Percentiles rank a stretch among this genome's conserved stretches.
These are phyloP conservation scores for Pseudanteris insignis DNA, from an alignment of 2,888 invertebrate genomes.

Conservation along the genomic window DNA sequence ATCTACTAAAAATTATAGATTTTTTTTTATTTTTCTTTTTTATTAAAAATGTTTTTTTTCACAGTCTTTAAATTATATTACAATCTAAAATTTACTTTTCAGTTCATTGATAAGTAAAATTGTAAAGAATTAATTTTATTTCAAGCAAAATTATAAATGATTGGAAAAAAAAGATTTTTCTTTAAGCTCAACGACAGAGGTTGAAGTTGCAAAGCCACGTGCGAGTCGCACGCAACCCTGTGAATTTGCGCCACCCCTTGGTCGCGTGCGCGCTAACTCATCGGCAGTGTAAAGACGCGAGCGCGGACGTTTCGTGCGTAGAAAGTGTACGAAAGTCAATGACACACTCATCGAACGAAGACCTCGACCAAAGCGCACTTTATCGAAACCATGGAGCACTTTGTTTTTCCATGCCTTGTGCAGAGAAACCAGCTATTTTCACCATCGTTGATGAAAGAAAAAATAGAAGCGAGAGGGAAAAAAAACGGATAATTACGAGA, in stretches of 20 bases:
- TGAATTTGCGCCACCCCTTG: constrained; percentile 47
- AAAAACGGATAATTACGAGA: constrained; percentile 8
- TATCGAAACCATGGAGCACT: constrained; percentile 22
- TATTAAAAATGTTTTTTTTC: no score
- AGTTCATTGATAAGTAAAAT: no score
- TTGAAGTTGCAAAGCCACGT: no score
- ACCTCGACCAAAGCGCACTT: constrained; percentile 33
- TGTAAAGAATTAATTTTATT: no score
- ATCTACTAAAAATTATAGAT: no score
- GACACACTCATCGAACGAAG: constrained; percentile 35
- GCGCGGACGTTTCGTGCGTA: constrained; percentile 40
- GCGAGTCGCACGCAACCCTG: constrained; percentile 57
- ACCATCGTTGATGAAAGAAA: constrained; percentile 11
- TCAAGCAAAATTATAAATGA: no score
- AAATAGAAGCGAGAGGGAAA: not conserved
- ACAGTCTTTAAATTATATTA: no score
- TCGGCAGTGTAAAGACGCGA: constrained; percentile 39
- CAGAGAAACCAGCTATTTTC: constrained; percentile 33
- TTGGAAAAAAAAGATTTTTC: no score
- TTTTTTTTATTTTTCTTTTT: no score
- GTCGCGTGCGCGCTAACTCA: constrained; percentile 23
- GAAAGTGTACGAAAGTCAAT: constrained; percentile 46
- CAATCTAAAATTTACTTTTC: no score
- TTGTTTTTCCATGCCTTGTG: constrained; percentile 24
- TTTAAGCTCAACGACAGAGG: no score